Conservation (phyloP, 2,797 vertebrate genomes). For the Dicrostonyx torquatus region DNA sequence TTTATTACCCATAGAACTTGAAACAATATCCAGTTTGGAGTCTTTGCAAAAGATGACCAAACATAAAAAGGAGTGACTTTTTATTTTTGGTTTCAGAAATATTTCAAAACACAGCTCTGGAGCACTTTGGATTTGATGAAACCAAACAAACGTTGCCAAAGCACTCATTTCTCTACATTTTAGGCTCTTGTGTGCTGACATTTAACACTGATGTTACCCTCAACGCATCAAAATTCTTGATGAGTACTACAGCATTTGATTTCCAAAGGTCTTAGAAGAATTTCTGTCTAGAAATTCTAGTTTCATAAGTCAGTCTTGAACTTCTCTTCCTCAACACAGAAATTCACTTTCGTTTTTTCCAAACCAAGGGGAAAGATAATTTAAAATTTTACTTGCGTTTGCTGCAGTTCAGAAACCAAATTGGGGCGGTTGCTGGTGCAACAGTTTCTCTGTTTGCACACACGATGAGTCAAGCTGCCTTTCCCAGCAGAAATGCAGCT, state of each 20-base stretch:
- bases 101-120: conserved; percentile 61
- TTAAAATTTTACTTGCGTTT: conserved; percentile 45
- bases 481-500: not conserved
- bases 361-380: not conserved
- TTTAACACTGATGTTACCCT: conserved; percentile 50
- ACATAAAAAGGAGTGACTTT: not conserved
- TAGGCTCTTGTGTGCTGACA: conserved; percentile 43
- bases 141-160: conserved; percentile 12
- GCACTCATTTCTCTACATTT: not conserved
- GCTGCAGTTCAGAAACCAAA: not conserved
- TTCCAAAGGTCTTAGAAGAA: conserved; percentile 47
- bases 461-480: not conserved
- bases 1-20: conserved; percentile 49
- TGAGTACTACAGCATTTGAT: conserved; percentile 43
- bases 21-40: conserved; percentile 39
- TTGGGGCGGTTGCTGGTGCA: not conserved
- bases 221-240: conserved; percentile 51
- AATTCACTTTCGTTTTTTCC: not conserved
- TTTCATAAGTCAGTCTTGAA: conserved; percentile 43
- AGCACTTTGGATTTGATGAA: conserved; percentile 40
- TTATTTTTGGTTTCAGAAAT: conserved; percentile 52
- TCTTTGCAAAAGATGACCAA: conserved; percentile 52
- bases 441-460: not conserved
- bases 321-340: conserved; percentile 2
- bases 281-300: conserved; percentile 55